Evolutionary conservation across 2,113 vertebrate species (phyloP), one percentile per base, ranked within the genome.

Genomic region (Leucosticte australis): DNA sequence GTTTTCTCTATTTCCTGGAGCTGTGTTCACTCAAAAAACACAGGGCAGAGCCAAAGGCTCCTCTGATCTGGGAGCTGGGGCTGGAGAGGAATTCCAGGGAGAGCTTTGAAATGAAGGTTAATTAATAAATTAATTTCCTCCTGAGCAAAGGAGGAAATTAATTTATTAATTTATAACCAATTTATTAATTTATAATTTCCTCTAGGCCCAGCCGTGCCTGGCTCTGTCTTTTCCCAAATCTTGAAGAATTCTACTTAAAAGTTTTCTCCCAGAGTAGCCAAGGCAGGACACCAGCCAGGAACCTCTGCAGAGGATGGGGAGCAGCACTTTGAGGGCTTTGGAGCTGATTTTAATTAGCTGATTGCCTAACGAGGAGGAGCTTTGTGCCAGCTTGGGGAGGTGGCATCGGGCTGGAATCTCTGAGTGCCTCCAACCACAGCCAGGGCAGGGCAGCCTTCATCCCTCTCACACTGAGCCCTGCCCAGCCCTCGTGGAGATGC

Each of bases 401-500:
- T 47, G 53, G 23, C 49, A 31, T 2, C 14, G 2, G 42, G 42
- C 24, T 44, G 30, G 13, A 57, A 57, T 57, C 53, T 13, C 16
- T 11, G 52, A 0, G 2, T 60, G 67, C 8, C 28, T 49, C 16
- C 50, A 62, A 67, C 7, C 73, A 8, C 16, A 1, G 30, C 6
- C 3, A 2, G 31, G 17, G 17, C 23, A 12, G 53, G 1, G 7
- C 31, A 31, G 28, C 28, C 68, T 33, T n/a, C 31, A 37, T 22
- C 28, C 46, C 5, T 0, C 83, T 13, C 11, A 1, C 37, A 0
- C 20, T 55, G 15, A 37, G 18, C 7, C 3, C 23, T 17, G 59
- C 1, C 1, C 37, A 11, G 56, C 7, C 24, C 50, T 6, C 8
- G 17, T 35, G 49, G 60, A 33, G n/a, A 27, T 30, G 55, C 42